phyloP scores from a whole-genome alignment of 1,140 invertebrate species.

The Neodiprion pinetum region DNA sequence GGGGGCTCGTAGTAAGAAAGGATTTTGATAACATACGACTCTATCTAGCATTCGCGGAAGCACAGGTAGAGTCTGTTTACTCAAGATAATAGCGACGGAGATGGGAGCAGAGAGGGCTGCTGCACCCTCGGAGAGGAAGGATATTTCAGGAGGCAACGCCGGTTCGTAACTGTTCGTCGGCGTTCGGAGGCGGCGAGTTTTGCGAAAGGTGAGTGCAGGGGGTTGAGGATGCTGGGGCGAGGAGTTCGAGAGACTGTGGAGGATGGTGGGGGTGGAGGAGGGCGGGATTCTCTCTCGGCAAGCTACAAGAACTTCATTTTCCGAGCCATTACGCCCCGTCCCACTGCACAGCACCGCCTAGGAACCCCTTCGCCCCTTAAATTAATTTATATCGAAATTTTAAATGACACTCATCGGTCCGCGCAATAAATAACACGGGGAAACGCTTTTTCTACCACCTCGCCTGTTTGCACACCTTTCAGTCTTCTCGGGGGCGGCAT shows the following conservation, averaged over 20 bases:
- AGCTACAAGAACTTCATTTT: slow-evolving; percentile 60
- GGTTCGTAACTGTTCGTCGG: neutral
- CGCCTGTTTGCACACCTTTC: neutral
- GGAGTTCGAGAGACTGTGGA: slow-evolving; percentile 19
- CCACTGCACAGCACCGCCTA: slow-evolving; percentile 32
- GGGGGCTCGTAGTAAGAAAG: slow-evolving; percentile 27
- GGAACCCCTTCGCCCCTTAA: slow-evolving; percentile 52
- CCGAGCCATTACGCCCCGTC: slow-evolving; percentile 55
- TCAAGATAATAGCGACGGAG: slow-evolving; percentile 55
- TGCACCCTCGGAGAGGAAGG: slow-evolving; percentile 21
- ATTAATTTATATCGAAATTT: slow-evolving; percentile 62
- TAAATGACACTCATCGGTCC: slow-evolving; percentile 55
- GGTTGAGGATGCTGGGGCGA: slow-evolving; percentile 10
- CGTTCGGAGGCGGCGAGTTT: slow-evolving; percentile 23
- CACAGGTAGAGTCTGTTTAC: slow-evolving; percentile 56
- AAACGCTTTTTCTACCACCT: slow-evolving; percentile 19
- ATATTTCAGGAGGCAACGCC: slow-evolving; percentile 46
- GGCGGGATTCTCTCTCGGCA: slow-evolving; percentile 45
- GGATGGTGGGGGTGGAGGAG: slow-evolving; percentile 26
- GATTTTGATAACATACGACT: slow-evolving; percentile 58
- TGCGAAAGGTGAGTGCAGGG: slow-evolving; percentile 19
- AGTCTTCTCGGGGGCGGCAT: neutral
- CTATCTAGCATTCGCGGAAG: slow-evolving; percentile 50
- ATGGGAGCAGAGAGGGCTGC: slow-evolving; percentile 12
- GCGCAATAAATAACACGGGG: slow-evolving; percentile 49